Percentiles rank a stretch among this genome's conserved stretches.
Conservation (phyloP, 1,140 invertebrate species). For the Aleiodes sp. region DNA sequence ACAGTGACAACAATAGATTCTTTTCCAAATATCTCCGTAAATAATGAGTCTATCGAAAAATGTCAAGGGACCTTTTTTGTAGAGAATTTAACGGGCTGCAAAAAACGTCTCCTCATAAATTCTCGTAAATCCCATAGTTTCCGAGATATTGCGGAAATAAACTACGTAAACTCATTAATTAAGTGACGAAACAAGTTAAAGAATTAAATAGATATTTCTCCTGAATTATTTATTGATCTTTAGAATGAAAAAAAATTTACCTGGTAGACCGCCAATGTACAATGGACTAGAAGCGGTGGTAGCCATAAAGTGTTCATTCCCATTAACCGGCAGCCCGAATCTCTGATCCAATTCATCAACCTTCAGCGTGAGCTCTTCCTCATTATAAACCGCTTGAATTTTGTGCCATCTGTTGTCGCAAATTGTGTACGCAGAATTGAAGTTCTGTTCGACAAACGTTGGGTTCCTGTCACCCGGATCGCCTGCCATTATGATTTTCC, state of each 20-base stretch:
- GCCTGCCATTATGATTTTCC: slow-evolving; percentile 78
- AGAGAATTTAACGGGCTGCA: too few relatives aligned
- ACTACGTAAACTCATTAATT: too few relatives aligned
- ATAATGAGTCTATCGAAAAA: too few relatives aligned
- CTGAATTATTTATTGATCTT: not conserved
- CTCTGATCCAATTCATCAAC: slow-evolving; percentile 75
- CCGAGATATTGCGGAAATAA: too few relatives aligned
- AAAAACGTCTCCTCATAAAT: too few relatives aligned
- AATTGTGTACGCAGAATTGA: slow-evolving; percentile 72
- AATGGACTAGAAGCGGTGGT: slow-evolving; percentile 69
- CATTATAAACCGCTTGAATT: slow-evolving; percentile 78
- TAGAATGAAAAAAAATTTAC: slow-evolving; percentile 62
- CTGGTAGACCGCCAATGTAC: slow-evolving; percentile 87
- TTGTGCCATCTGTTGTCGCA: slow-evolving; percentile 92
- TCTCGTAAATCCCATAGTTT: too few relatives aligned
- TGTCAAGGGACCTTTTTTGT: too few relatives aligned
- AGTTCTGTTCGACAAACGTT: slow-evolving; percentile 68
- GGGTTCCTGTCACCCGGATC: slow-evolving; percentile 73
- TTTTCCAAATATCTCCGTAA: too few relatives aligned
- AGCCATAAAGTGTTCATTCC: slow-evolving; percentile 54
- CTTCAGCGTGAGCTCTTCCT: slow-evolving; percentile 74
- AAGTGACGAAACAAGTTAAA: too few relatives aligned
- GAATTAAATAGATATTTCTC: too few relatives aligned
- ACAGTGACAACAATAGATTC: not conserved
- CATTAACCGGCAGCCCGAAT: slow-evolving; percentile 65